phyloP scores from a whole-genome alignment of 2,113 vertebrate genomes.

The Barnardius zonarius region DNA sequence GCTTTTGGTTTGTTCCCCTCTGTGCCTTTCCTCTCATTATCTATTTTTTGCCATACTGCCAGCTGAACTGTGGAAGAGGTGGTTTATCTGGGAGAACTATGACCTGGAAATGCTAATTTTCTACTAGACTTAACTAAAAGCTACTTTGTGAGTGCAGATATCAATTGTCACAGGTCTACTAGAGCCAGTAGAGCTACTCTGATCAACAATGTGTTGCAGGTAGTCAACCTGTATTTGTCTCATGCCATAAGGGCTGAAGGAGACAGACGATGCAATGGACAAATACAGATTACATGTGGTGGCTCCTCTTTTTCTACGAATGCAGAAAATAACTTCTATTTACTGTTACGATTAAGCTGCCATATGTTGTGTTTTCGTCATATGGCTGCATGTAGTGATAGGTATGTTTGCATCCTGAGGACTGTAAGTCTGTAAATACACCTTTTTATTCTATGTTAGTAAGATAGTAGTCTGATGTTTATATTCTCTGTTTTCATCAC shows the following conservation, averaged over 20 bases:
- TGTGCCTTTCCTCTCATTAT: neutral
- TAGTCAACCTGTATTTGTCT: neutral
- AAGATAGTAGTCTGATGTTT: neutral
- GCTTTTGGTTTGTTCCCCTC: neutral
- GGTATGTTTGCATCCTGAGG: neutral
- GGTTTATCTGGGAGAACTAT: neutral
- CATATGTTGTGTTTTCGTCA: slow-evolving; percentile 23
- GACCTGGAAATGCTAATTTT: neutral
- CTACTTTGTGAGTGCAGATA: neutral
- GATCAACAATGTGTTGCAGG: neutral
- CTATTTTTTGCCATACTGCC: neutral
- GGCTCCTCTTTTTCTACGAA: neutral
- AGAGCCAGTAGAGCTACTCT: neutral
- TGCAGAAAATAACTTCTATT: slow-evolving; percentile 7
- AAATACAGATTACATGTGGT: neutral
- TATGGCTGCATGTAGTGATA: neutral
- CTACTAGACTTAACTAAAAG: neutral
- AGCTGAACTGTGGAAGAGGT: neutral
- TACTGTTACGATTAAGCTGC: neutral
- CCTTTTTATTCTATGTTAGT: neutral
- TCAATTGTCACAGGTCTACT: neutral
- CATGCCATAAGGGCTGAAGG: neutral
- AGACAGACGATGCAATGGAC: neutral
- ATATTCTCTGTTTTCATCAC: neutral
- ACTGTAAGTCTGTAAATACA: neutral